Evolutionary conservation across 1,140 invertebrate genomes (phyloP).

Genomic region (Drosophila ogumai): DNA sequence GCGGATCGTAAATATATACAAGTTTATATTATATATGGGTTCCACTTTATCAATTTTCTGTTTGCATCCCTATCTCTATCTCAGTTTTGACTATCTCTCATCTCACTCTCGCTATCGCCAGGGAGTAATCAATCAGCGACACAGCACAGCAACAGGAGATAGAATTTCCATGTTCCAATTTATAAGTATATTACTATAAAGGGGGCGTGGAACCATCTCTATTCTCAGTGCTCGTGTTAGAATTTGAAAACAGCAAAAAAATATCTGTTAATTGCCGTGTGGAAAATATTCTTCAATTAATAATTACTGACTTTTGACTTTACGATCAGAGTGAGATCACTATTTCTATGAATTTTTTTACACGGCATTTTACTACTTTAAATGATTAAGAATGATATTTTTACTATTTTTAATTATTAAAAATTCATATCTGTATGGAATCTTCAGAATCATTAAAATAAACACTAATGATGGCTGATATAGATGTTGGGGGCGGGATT

Average conservation of each 20-base stretch:
- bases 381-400: not conserved
- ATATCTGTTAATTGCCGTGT: constrained; percentile 43
- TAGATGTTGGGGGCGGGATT: constrained; percentile 12
- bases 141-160: constrained; percentile 25
- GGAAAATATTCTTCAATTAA: constrained; percentile 50
- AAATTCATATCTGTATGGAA: not conserved
- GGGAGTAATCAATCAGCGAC: constrained; percentile 30
- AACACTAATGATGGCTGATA: constrained; percentile 22
- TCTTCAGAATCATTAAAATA: constrained; percentile 8
- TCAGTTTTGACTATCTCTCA: constrained; percentile 3
- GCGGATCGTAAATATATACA: constrained; percentile 1
- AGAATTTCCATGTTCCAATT: not conserved
- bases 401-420: not conserved
- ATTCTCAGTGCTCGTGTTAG: constrained; percentile 11
- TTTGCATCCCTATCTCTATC: constrained; percentile 11
- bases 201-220: constrained; percentile 13
- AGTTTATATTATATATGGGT: constrained; percentile 27
- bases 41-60: constrained; percentile 37
- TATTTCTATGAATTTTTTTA: constrained; percentile 8
- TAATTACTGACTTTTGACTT: constrained; percentile 40
- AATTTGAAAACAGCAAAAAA: constrained; percentile 23
- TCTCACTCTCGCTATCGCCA: constrained; percentile 22
- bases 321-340: constrained; percentile 6
- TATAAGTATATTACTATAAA: constrained; percentile 1
- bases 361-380: not conserved